A percentile compares a stretch with the other conserved stretches of the same genome.
Evolutionary conservation across 2,797 vertebrate species (phyloP).

Genomic region (Okamejei kenojei): DNA sequence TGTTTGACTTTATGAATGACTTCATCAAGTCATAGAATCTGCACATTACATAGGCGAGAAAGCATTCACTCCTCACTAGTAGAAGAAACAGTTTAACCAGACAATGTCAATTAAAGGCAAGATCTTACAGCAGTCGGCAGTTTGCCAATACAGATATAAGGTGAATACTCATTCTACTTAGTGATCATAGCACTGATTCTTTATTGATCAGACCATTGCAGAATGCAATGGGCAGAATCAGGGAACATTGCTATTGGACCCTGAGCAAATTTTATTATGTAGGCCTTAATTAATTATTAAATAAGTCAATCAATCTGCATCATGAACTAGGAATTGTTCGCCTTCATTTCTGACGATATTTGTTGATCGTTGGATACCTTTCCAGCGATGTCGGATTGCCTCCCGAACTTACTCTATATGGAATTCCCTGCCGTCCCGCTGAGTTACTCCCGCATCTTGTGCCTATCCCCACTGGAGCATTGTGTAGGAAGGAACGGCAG

Average conservation of each 20-base stretch:
- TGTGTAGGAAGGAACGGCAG: no score
- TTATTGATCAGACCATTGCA: neutral
- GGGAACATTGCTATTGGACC: neutral
- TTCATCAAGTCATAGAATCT: neutral
- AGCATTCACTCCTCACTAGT: neutral
- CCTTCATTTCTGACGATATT: neutral
- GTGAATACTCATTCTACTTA: neutral
- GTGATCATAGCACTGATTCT: neutral
- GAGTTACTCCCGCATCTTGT: no score
- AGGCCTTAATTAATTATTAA: neutral
- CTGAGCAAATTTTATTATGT: neutral
- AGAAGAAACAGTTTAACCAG: neutral
- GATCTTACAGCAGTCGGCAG: constrained; percentile 27
- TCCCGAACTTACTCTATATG: no score
- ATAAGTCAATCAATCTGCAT: neutral
- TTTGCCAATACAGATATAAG: constrained; percentile 33
- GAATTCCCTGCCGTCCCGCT: no score
- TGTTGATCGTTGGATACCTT: neutral
- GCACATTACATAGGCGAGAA: neutral
- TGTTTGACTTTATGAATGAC: neutral
- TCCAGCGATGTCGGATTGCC: neutral
- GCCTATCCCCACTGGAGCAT: no score
- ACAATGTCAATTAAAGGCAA: constrained; percentile 26
- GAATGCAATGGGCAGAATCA: neutral
- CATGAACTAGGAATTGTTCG: neutral